These are phyloP conservation scores for Staurois parvus DNA, from an alignment of 2,797 vertebrate species.

Conservation along the genomic window DNA sequence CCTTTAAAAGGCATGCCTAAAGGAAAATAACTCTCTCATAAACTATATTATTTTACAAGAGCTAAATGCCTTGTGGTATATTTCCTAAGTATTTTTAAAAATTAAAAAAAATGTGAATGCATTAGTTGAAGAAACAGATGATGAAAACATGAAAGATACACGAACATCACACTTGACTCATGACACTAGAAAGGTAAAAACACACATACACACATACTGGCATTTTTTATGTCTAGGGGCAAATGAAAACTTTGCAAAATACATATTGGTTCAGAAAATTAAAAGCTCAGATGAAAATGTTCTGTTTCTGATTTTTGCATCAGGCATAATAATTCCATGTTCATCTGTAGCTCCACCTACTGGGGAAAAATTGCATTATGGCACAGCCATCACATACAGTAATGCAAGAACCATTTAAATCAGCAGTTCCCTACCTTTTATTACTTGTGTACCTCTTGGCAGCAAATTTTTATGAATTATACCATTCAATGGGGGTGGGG, in stretches of 20 bases:
- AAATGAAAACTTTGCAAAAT: not conserved
- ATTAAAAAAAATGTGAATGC: not conserved
- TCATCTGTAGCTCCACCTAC: not conserved
- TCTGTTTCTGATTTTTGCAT: not conserved
- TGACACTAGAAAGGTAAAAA: too few species aligned
- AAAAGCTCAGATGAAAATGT: not conserved
- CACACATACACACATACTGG: too few species aligned
- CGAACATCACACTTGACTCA: too few species aligned
- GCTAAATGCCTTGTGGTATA: slow-evolving; percentile 1
- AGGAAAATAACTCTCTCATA: slow-evolving; percentile 75
- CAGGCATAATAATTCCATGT: not conserved
- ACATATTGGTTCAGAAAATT: not conserved
- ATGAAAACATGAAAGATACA: too few species aligned
- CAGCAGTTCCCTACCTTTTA: too few species aligned
- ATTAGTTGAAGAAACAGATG: not conserved
- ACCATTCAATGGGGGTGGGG: too few species aligned
- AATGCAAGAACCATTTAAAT: too few species aligned
- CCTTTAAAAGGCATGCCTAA: slow-evolving; percentile 73
- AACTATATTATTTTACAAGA: slow-evolving; percentile 75
- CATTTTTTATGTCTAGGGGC: not conserved
- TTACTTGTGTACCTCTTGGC: too few species aligned
- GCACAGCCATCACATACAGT: not conserved
- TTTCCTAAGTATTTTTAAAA: slow-evolving; percentile 14
- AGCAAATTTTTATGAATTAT: too few species aligned
- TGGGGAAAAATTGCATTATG: not conserved